Conservation (phyloP, 2,113 vertebrate genomes). For the Antechinus flavipes region DNA sequence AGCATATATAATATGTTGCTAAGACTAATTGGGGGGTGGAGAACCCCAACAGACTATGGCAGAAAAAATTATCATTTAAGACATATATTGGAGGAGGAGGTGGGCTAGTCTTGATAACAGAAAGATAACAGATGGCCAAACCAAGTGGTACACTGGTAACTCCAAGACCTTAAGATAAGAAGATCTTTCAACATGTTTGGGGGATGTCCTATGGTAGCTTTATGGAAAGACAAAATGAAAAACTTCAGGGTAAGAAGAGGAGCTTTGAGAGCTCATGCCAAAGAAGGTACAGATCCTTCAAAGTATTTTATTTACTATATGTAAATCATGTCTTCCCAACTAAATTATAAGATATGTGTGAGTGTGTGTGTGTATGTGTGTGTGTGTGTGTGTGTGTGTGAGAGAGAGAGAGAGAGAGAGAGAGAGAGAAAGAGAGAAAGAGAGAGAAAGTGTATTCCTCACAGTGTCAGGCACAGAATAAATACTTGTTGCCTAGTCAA, state of each 20-base stretch:
- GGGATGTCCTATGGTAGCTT: not conserved
- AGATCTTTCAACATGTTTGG: not conserved
- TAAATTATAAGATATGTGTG: not conserved
- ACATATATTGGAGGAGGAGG: not conserved
- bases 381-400: not conserved
- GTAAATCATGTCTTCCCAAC: not conserved
- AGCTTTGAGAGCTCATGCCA: not conserved
- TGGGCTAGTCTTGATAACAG: not conserved
- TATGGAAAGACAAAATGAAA: not conserved
- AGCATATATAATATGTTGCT: not conserved
- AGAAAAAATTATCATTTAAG: not conserved
- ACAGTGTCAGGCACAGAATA: constrained; percentile 46
- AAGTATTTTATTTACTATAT: not conserved
- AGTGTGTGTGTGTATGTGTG: too few relatives aligned
- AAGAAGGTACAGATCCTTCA: not conserved
- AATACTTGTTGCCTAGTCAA: constrained; percentile 22
- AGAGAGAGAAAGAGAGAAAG: too few relatives aligned
- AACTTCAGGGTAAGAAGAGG: not conserved
- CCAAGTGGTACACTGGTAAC: not conserved
- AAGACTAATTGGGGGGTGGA: not conserved
- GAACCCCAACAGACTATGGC: not conserved
- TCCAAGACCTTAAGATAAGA: not conserved
- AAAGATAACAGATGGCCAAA: not conserved
- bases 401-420: too few relatives aligned
- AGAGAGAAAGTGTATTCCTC: not conserved